Evolutionary conservation across 2,797 vertebrate genomes (phyloP).

Genomic region (Saxicola maurus): DNA sequence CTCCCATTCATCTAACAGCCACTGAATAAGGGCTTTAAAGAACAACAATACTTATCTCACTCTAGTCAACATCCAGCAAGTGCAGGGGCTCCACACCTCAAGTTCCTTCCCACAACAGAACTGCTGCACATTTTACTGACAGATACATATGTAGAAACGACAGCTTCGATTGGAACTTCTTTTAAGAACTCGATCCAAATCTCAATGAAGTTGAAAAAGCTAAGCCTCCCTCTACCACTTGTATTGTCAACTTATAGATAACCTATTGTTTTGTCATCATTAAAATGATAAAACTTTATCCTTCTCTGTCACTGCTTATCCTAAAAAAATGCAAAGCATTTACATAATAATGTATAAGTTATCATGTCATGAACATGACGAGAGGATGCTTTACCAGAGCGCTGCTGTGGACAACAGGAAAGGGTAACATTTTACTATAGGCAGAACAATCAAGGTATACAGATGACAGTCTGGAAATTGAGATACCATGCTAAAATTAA

Average conservation of each 20-base stretch:
- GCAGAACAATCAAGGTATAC: not conserved
- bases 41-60: not conserved
- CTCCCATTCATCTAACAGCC: not conserved
- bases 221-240: not conserved
- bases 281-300: not conserved
- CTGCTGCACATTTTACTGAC: not conserved
- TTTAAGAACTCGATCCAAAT: conserved; percentile 4
- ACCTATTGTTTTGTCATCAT: not conserved
- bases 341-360: not conserved
- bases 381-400: not conserved
- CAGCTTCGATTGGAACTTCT: not conserved
- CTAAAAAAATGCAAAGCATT: not conserved
- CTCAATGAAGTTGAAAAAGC: not conserved
- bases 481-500: not conserved
- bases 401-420: not conserved
- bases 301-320: not conserved
- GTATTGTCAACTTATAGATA: not conserved
- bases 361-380: not conserved
- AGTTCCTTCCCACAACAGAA: not conserved
- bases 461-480: not conserved
- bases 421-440: not conserved
- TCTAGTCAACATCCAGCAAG: not conserved
- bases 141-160: not conserved
- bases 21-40: not conserved
- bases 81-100: not conserved